Evolutionary conservation across 2,888 invertebrate genomes (phyloP).

Genomic region (Pteria penguin): DNA sequence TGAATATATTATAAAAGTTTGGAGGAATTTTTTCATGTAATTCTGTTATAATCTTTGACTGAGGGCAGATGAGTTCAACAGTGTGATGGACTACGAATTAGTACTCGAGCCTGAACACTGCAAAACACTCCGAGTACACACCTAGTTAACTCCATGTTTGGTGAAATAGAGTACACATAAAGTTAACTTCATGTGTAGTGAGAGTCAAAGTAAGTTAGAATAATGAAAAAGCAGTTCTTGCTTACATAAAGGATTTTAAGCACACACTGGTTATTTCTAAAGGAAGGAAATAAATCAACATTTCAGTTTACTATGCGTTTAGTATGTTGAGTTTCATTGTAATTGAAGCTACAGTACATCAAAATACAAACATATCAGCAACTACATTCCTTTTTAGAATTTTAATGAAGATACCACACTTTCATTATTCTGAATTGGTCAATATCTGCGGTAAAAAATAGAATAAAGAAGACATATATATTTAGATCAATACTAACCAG

Average conservation of each 20-base stretch:
- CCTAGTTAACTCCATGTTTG: too few relatives aligned
- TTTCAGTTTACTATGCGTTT: too few relatives aligned
- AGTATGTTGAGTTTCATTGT: too few relatives aligned
- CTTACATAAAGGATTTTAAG: neutral
- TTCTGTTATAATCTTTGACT: neutral
- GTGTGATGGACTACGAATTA: neutral
- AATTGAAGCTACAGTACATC: too few relatives aligned
- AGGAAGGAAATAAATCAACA: neutral
- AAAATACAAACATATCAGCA: too few relatives aligned
- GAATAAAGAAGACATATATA: too few relatives aligned
- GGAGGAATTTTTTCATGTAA: neutral
- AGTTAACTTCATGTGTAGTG: neutral
- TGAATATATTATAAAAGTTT: neutral
- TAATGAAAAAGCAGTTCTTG: neutral
- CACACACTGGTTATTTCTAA: neutral
- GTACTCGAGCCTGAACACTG: slow-evolving; percentile 30
- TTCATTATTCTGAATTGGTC: too few relatives aligned
- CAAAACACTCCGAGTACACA: too few relatives aligned
- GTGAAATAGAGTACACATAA: too few relatives aligned
- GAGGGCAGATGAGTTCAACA: neutral
- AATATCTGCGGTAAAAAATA: too few relatives aligned
- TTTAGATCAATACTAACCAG: slow-evolving; percentile 71
- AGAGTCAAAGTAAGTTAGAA: neutral
- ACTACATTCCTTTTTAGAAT: too few relatives aligned
- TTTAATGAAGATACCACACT: too few relatives aligned